A percentile compares a stretch with the other conserved stretches of the same genome.
phyloP scores from a whole-genome alignment of 2,113 vertebrate genomes.

The Pseudorectes ferrugineus region DNA sequence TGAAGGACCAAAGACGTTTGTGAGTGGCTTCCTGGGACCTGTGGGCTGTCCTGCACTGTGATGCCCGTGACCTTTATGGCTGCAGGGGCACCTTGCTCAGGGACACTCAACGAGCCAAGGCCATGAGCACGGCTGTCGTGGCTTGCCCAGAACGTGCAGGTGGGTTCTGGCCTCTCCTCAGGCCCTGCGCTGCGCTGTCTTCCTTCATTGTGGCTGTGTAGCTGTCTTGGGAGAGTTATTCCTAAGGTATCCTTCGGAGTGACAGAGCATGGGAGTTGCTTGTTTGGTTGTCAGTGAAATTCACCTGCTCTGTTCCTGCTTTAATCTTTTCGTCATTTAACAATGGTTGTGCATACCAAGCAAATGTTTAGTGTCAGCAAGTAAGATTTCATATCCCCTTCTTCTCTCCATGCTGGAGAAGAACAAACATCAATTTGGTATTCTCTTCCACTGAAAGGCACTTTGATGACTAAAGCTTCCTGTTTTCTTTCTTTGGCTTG shows the following conservation, averaged over 20 bases:
- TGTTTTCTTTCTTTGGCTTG: not conserved
- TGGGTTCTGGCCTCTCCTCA: not conserved
- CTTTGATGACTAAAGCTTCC: constrained; percentile 3
- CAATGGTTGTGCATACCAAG: not conserved
- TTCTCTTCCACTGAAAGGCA: not conserved
- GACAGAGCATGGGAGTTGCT: not conserved
- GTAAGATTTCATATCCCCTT: not conserved
- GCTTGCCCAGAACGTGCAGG: not conserved
- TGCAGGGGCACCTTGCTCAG: not conserved
- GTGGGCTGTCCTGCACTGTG: not conserved
- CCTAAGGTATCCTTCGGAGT: not conserved
- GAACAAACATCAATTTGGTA: not conserved
- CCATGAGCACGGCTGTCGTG: fast-evolving
- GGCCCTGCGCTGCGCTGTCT: fast-evolving
- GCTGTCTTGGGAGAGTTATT: not conserved
- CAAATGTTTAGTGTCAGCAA: not conserved
- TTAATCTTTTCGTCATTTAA: not conserved
- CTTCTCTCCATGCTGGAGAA: not conserved
- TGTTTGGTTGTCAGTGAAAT: not conserved
- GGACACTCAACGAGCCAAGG: not conserved
- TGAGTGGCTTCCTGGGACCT: not conserved
- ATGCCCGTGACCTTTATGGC: not conserved
- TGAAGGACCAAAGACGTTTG: not conserved
- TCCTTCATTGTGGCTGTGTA: not conserved
- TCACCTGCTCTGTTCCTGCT: not conserved